Evolutionary conservation across 1,140 invertebrate species (phyloP), one percentile per base, ranked within the genome.

Genomic region (Berghia stephanieae): DNA sequence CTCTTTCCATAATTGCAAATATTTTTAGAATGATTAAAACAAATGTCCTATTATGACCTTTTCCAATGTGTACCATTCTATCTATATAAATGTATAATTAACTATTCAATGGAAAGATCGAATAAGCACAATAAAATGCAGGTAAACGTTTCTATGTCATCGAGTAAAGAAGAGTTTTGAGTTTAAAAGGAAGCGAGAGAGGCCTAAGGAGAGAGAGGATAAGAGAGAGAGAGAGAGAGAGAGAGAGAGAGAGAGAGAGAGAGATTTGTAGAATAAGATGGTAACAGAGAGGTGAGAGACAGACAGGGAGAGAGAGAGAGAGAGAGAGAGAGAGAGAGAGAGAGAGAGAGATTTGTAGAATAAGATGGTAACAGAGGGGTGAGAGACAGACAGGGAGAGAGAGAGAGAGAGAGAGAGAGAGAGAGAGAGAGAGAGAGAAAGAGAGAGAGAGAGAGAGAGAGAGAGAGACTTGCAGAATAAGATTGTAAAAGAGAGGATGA

Each of bases 191-290:
- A 46, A 52, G 79, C 40, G n/a, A 52, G 73, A 34, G 52, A 36
- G 36, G 55, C 57, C 0, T n/a, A 49, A n/a, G 55, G 66, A 4
- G 68, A 44, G 36, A 68, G 78, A 67, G 60, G 72, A 36, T 21
- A 74, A 44, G 68, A 52, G 34, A 63, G 72, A 2, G 77, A 71
- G 18, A 66, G 44, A 5, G 52, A 60, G 24, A 40, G 31, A 24
- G 24, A 68, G 40, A 36, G 40, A 21, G 16, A 10, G 38, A 10
- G 27, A 6, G 3, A 42, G 21, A 40, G 24, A 27, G 24, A 16
- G 55, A 43, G 6, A 36, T 5, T 6, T 38, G 38, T 8, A 16
- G 34, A 69, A 18, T 8, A n/a, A 31, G 38, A 34, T 49, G 6
- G 34, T 4, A 42, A 46, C 27, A 46, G 49, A 69, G 72, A 43